phyloP scores from a whole-genome alignment of 2,888 invertebrate species.

The Cheilosia grossa region DNA sequence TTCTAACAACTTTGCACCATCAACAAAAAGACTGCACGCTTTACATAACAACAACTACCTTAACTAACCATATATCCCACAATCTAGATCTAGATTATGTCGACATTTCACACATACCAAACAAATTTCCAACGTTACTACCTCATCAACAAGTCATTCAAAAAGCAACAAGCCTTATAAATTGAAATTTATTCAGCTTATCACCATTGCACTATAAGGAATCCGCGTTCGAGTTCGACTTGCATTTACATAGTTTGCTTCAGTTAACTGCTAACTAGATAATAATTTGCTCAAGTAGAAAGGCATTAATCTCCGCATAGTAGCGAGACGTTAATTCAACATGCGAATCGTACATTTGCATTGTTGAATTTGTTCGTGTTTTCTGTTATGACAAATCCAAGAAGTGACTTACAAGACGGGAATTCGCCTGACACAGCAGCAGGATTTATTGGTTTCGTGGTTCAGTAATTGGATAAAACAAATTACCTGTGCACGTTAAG shows the following conservation, averaged over 20 bases:
- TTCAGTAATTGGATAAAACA: neutral
- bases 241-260: constrained; percentile 15
- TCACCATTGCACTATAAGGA: constrained; percentile 4
- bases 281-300: constrained; percentile 28
- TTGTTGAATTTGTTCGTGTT: constrained; percentile 3
- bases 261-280: constrained; percentile 22
- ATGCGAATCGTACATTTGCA: constrained; percentile 26
- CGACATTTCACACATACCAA: too few species aligned
- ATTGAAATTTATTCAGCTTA: constrained; percentile 20
- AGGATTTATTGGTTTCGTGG: constrained; percentile 14
- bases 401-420: constrained; percentile 9
- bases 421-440: neutral
- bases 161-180: neutral
- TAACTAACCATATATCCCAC: too few species aligned
- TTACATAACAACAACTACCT: too few species aligned
- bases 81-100: too few species aligned
- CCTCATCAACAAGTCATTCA: too few species aligned
- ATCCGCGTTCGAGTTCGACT: neutral
- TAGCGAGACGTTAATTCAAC: constrained; percentile 17
- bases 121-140: too few species aligned
- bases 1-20: too few species aligned
- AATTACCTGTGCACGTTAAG: too few species aligned
- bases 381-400: neutral
- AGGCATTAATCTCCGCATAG: constrained; percentile 25
- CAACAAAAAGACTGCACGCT: too few species aligned